A percentile compares a stretch with the other conserved stretches of the same genome.
Conservation (phyloP, 2,797 vertebrate species). For the Lacerta agilis region DNA sequence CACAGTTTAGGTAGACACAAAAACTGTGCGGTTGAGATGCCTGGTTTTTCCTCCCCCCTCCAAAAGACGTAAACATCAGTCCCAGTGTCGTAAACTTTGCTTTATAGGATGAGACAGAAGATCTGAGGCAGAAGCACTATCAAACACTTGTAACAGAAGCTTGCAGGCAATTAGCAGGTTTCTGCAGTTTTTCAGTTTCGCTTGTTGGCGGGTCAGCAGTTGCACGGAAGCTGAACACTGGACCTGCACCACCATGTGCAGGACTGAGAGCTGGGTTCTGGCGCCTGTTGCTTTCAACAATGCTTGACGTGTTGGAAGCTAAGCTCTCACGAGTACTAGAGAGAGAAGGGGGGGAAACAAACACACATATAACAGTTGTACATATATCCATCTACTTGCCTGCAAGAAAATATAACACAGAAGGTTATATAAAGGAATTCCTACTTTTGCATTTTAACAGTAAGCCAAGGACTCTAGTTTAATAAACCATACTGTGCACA, state of each 20-base stretch:
- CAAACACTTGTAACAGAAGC: constrained; percentile 99
- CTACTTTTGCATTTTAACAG: constrained; percentile 45
- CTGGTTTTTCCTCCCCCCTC: constrained; percentile 72
- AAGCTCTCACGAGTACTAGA: constrained; percentile 98
- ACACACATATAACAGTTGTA: constrained; percentile 54
- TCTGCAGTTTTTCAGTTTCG: constrained; percentile 97
- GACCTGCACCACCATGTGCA: constrained; percentile 91
- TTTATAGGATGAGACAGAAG: constrained; percentile 73
- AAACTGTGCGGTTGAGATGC: constrained; percentile 82
- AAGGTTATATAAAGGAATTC: constrained; percentile 59
- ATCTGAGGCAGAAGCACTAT: constrained; percentile 80
- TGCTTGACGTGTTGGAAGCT: constrained; percentile 99
- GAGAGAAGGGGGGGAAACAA: constrained; percentile 69
- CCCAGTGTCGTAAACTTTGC: constrained; percentile 83
- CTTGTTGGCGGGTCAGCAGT: constrained; percentile 87
- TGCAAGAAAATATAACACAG: constrained; percentile 60
- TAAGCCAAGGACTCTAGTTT: constrained; percentile 15
- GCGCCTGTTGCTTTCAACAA: constrained; percentile 98
- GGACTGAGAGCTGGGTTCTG: constrained; percentile 97
- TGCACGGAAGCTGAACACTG: constrained; percentile 94
- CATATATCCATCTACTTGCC: constrained; percentile 21
- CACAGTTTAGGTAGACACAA: constrained; percentile 81
- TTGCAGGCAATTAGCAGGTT: constrained; percentile 96
- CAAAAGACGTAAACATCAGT: constrained; percentile 85
- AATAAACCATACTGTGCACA: background rate